Percentiles rank a stretch among this genome's conserved stretches.
These are phyloP conservation scores for Oreortyx pictus DNA, from an alignment of 2,797 vertebrate species.

Conservation along the genomic window DNA sequence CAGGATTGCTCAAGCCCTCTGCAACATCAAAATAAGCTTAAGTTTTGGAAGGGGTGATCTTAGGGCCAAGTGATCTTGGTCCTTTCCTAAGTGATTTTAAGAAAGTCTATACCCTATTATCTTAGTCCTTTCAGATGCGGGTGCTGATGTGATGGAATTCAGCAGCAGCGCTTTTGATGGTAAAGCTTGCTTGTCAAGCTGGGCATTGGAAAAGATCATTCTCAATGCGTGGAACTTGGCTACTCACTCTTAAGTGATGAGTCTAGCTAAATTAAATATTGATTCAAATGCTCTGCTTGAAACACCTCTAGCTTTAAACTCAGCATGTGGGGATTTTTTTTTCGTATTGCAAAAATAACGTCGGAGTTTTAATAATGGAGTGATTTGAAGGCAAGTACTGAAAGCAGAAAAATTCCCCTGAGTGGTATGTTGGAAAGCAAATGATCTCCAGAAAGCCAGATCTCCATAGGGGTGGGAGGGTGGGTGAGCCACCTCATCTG, in stretches of 20 bases:
- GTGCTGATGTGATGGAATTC: background rate
- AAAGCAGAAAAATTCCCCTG: no score
- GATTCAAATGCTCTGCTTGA: background rate
- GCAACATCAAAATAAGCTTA: background rate
- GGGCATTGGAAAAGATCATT: background rate
- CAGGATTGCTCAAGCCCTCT: background rate
- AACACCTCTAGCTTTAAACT: background rate
- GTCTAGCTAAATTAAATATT: background rate
- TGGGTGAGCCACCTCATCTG: no score
- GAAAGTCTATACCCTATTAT: background rate
- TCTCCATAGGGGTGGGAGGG: no score
- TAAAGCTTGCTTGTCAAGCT: background rate
- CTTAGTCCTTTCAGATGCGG: background rate
- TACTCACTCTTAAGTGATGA: background rate
- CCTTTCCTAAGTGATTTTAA: background rate
- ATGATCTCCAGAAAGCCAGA: no score
- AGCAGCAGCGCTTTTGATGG: background rate
- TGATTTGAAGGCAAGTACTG: no score
- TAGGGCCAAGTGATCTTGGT: background rate
- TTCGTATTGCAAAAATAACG: no score
- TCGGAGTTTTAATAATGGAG: no score
- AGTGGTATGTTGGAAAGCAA: no score
- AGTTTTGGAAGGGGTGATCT: background rate
- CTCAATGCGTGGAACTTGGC: background rate
- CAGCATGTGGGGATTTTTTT: background rate